Evolutionary conservation across 1,140 invertebrate genomes (phyloP).

Genomic region (Chironomus striatipennis): DNA sequence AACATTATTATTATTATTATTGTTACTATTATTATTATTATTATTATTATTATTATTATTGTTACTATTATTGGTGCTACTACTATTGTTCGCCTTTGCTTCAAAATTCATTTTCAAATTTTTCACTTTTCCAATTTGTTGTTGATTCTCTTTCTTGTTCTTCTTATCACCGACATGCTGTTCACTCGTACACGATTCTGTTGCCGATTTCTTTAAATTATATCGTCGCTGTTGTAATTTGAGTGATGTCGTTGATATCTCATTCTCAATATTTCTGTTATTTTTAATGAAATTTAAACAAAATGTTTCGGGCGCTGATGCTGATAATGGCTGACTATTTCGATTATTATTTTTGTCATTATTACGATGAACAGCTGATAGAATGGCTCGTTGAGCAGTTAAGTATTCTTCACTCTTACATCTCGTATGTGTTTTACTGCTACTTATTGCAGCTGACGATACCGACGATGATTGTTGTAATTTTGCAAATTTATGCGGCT

Average conservation of each 20-base stretch:
- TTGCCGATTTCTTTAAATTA: conserved; percentile 29
- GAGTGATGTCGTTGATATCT: conserved; percentile 27
- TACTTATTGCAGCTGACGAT: not conserved
- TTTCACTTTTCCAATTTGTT: conserved; percentile 58
- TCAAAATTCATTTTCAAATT: conserved; percentile 80
- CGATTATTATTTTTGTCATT: not conserved
- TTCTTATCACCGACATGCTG: conserved; percentile 22
- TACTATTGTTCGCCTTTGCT: conserved; percentile 53
- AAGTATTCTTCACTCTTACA: not conserved
- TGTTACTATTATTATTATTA: conserved; percentile 29
- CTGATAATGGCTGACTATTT: conserved; percentile 25
- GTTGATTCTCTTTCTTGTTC: conserved; percentile 32
- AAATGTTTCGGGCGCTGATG: conserved; percentile 29
- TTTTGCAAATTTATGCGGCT: conserved; percentile 28
- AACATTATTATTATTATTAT: conserved; percentile 27
- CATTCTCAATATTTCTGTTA: not conserved
- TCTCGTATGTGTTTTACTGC: not conserved
- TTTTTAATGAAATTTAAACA: not conserved
- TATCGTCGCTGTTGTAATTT: conserved; percentile 25
- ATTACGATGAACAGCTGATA: not conserved
- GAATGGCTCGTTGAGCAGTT: not conserved
- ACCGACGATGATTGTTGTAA: conserved; percentile 28
- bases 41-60: conserved; percentile 26
- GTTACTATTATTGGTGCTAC: conserved; percentile 28
- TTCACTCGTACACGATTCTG: not conserved